Evolutionary conservation across 2,113 vertebrate species (phyloP).

Genomic region (Brevimyrus niger): DNA sequence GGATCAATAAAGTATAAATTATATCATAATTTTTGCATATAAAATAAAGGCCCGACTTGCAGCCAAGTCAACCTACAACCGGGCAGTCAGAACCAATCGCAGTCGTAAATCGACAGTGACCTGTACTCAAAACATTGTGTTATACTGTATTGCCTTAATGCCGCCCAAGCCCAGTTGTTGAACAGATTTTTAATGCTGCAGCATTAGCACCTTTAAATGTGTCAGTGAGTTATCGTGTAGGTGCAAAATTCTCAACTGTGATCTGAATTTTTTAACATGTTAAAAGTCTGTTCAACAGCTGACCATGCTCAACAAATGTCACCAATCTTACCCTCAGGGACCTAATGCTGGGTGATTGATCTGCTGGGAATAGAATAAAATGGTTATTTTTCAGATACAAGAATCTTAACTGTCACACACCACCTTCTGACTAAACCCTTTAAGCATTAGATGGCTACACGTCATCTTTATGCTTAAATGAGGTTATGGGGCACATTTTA

Average conservation of each 20-base stretch:
- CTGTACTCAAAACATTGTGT: background rate
- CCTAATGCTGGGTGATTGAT: background rate
- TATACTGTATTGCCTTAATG: background rate
- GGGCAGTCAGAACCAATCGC: too few species aligned
- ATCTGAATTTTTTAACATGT: background rate
- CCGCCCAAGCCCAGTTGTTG: background rate
- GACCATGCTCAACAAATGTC: background rate
- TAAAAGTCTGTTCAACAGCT: background rate
- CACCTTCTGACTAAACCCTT: background rate
- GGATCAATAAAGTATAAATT: too few species aligned
- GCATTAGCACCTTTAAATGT: background rate
- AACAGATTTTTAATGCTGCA: background rate
- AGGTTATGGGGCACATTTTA: background rate
- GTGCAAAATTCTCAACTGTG: background rate
- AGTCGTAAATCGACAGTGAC: too few species aligned
- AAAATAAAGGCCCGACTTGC: too few species aligned
- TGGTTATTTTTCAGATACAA: background rate
- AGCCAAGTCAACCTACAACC: too few species aligned
- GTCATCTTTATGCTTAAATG: background rate
- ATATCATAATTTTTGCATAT: too few species aligned
- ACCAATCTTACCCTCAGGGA: background rate
- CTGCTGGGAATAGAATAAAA: background rate
- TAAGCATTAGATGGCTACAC: background rate
- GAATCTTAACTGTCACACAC: background rate
- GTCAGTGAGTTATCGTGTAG: background rate